These are phyloP conservation scores for Daktulosphaira vitifoliae DNA, from an alignment of 1,140 invertebrate genomes.

Conservation along the genomic window DNA sequence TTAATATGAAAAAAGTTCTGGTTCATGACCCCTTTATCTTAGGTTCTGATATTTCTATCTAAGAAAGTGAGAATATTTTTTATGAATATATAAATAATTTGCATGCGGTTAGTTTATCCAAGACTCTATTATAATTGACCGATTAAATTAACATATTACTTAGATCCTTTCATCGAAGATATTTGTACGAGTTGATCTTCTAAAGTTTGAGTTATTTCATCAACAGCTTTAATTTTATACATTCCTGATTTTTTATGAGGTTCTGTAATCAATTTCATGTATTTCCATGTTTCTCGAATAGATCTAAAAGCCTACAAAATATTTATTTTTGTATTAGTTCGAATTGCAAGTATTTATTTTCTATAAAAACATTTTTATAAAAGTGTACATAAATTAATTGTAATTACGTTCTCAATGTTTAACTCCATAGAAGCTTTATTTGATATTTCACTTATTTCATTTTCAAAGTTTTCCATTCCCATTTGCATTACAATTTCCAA, in stretches of 20 bases:
- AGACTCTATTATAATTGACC: too few species aligned
- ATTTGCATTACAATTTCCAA: slow-evolving; percentile 17
- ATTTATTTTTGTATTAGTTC: background rate
- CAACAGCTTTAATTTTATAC: slow-evolving; percentile 1
- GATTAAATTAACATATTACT: background rate
- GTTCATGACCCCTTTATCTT: too few species aligned
- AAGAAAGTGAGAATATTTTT: too few species aligned
- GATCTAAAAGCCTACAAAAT: background rate
- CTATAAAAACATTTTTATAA: too few species aligned
- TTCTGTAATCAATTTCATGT: background rate
- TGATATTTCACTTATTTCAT: slow-evolving; percentile 26
- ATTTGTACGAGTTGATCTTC: slow-evolving; percentile 14
- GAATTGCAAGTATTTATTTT: too few species aligned
- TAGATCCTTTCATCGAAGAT: slow-evolving; percentile 13
- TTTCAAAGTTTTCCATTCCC: slow-evolving; percentile 3
- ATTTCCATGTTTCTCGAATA: slow-evolving; percentile 5
- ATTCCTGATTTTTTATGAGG: background rate
- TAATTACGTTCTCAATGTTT: slow-evolving; percentile 13
- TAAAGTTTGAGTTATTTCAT: slow-evolving; percentile 4
- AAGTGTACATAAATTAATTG: too few species aligned
- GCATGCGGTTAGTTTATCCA: too few species aligned
- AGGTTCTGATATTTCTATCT: too few species aligned
- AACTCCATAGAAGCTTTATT: slow-evolving; percentile 14
- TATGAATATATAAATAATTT: too few species aligned
- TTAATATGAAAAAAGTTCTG: too few species aligned